Base-by-base conservation (phyloP, 2,797 vertebrate genomes). In the Tokudaia muenninki region DNA sequence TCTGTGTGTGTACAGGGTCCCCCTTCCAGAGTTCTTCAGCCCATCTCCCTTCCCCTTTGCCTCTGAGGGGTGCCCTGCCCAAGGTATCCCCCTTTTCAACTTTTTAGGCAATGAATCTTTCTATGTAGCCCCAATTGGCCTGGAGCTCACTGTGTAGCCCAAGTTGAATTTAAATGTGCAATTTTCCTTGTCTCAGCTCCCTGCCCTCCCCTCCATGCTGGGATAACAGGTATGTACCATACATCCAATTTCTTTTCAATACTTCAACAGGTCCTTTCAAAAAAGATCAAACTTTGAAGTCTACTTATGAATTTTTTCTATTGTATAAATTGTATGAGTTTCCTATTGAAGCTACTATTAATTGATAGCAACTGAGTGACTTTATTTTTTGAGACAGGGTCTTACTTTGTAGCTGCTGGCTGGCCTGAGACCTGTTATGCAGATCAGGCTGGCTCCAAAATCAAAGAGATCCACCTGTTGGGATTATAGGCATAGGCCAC, bases 251-350 rank as follows among this genome's bases (percentile, higher is more conserved):
- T 91, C 52, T 82, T 83, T 61, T 83, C 29, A 74, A 92, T 14
- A 70, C 59, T 72, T 92, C 50, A 92, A 61, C 21, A 61, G 67
- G 31, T 16, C 21, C 8, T 47, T 92, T 92, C 47, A 57, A 19
- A 75, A 86, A 63, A 41, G 88, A 65, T 65, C 9, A 9, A 41
- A 61, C 90, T 52, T 63, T 91, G 57, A 90, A 81, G 16, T 81
- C 55, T 41, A 82, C 21, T 21, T 74, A 24, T 1, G 44, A 52
- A 29, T n/a, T 93, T 70, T 93, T 84, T 61, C 57, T 89, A 37
- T 67, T 52, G 88, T 17, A 29, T 91, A 37, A 89, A 91, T 83
- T 81, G 21, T 88, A n/a, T 80, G 29, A 92, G 47, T 83, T 80
- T 79, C 70, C 16, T 50, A 50, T 63, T 78, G 31, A 34, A 94